Base-by-base conservation (phyloP, 2,888 invertebrate species). In the Pandemis cinnamomeana region DNA sequence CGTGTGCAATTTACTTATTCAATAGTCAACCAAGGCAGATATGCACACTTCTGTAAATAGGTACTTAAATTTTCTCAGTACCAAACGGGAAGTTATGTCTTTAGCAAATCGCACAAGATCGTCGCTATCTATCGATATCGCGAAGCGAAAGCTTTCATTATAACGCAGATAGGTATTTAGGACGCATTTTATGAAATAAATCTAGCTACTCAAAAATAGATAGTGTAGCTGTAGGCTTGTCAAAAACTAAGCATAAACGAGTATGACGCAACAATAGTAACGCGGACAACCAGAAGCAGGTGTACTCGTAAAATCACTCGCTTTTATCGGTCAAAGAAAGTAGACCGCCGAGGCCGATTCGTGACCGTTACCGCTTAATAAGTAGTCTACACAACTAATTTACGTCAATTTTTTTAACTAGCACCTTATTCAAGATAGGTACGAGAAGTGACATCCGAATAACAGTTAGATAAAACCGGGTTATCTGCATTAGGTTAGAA, bases 391-490 rank as follows among this genome's bases (percentile, higher is more conserved):
- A 82, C 80, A 81, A 80, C 80, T 80, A 87, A 89, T 91, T 88
- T 86, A 88, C 88, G 86, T 88, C 84, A 90, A 90, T 92, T 90
- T 88, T 90, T 89, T 86, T 86, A 90, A 90, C 85, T 91, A 89
- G 82, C 91, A 86, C 88, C 88, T 89, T 87, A 86, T 88, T 88
- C 87, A 71, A 86, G 82, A 80, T 80, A 86, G 82, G 86, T 86
- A 85, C 81, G 82, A 85, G 84, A 88, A 85, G 85, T 88, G 90
- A 89, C 89, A 91, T 85, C 86, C 84, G 79, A 90, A 89, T 86
- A 85, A 93, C 93, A 90, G 93, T 93, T 93, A 92, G 82, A 77
- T 78, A 82, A 86, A 89, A 93, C 94, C 90, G 87, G 92, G 93
- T 94, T 86, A 93, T 90, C 90, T 84, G 89, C 83, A 90, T 89